Evolutionary conservation across 2,113 vertebrate genomes (phyloP).

Genomic region (Eurystomus gularis): DNA sequence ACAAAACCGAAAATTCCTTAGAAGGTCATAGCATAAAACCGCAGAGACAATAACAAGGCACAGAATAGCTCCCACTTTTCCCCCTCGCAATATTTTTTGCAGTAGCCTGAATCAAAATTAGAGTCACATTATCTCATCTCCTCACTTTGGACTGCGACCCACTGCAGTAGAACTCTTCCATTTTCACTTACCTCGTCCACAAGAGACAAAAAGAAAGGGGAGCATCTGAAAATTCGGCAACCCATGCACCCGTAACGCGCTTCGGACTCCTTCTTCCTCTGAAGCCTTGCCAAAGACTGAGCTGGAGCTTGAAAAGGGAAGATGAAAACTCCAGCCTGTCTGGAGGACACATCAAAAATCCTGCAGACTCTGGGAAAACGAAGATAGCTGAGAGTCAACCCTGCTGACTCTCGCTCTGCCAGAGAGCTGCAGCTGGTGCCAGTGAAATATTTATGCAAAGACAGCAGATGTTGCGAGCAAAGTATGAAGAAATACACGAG

Average conservation of each 20-base stretch:
- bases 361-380: neutral
- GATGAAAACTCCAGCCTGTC: neutral
- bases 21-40: neutral
- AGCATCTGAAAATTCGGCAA: neutral
- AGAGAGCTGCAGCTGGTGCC: slow-evolving; percentile 46
- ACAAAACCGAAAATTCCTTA: neutral
- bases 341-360: slow-evolving; percentile 4
- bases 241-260: fast-evolving
- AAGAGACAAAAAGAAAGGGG: neutral
- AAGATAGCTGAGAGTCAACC: neutral
- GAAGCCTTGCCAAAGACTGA: neutral
- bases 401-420: slow-evolving; percentile 13
- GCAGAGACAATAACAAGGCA: neutral
- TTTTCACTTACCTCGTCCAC: neutral
- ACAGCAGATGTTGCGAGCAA: neutral
- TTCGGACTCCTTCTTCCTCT: neutral
- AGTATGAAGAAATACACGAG: neutral
- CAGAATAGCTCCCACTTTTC: neutral
- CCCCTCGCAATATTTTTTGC: neutral
- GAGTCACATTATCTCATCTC: neutral
- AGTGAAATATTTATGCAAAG: slow-evolving; percentile 23
- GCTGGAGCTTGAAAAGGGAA: neutral
- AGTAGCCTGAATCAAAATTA: neutral
- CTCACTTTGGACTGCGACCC: neutral
- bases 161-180: neutral